Conservation (phyloP, 1,140 invertebrate genomes). For the Leptopilina boulardi region DNA sequence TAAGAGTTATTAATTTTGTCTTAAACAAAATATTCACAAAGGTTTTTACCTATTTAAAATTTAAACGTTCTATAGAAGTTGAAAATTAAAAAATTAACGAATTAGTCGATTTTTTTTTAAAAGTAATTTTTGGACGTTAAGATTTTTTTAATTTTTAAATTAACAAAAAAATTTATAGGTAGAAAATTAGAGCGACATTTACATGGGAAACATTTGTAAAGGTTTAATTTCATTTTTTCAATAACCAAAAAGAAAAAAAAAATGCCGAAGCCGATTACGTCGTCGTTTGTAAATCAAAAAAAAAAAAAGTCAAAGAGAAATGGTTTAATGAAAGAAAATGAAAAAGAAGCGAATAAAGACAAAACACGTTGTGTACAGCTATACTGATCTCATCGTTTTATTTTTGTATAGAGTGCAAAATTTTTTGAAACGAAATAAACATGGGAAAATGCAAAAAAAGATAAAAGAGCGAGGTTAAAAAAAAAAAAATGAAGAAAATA, state of each 20-base stretch:
- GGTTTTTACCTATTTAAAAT: too few relatives aligned
- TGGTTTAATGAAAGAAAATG: slow-evolving; percentile 29
- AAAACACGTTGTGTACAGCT: slow-evolving; percentile 62
- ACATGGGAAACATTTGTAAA: background rate
- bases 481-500: slow-evolving; percentile 37
- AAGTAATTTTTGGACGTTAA: background rate
- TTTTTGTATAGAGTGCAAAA: slow-evolving; percentile 71
- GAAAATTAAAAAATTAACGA: too few relatives aligned
- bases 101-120: background rate
- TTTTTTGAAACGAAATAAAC: slow-evolving; percentile 30
- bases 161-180: background rate
- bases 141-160: background rate
- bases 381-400: slow-evolving; percentile 72
- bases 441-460: slow-evolving; percentile 29
- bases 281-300: slow-evolving; percentile 49
- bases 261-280: slow-evolving; percentile 47
- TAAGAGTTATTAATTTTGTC: too few relatives aligned
- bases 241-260: slow-evolving; percentile 39
- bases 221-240: background rate
- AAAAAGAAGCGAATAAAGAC: slow-evolving; percentile 44
- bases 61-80: too few relatives aligned
- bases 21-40: too few relatives aligned
- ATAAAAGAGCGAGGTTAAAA: slow-evolving; percentile 43
- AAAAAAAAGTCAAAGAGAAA: slow-evolving; percentile 40
- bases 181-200: background rate